Percentiles rank a stretch among this genome's conserved stretches.
Evolutionary conservation across 2,888 invertebrate genomes (phyloP).

Genomic region (Parasteatoda lunata): DNA sequence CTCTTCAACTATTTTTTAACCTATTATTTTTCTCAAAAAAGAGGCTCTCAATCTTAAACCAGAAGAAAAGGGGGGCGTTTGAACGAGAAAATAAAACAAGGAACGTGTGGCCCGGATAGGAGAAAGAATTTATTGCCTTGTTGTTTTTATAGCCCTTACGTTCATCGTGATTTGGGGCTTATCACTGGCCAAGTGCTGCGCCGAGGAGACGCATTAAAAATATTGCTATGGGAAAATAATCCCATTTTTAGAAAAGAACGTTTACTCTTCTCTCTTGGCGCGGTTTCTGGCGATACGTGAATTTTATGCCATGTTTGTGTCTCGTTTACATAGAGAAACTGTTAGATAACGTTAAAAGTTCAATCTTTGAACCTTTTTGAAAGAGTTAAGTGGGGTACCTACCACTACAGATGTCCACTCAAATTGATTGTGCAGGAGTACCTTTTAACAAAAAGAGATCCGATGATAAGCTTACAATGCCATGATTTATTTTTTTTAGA

Average conservation of each 20-base stretch:
- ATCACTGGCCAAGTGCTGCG: slow-evolving; percentile 37
- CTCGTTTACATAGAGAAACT: neutral
- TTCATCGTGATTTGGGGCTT: slow-evolving; percentile 35
- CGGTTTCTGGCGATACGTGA: neutral
- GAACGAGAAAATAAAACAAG: neutral
- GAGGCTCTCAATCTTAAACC: neutral
- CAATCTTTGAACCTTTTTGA: neutral
- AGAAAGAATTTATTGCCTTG: slow-evolving; percentile 32
- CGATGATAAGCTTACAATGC: no score
- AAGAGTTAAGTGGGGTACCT: neutral
- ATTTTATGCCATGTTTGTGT: neutral
- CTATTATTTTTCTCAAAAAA: no score
- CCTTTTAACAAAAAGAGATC: no score
- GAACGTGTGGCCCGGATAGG: neutral
- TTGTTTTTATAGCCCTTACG: slow-evolving; percentile 39
- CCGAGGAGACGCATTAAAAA: slow-evolving; percentile 42
- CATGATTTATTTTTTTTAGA: no score
- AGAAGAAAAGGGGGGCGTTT: neutral
- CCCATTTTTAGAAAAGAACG: slow-evolving; percentile 20
- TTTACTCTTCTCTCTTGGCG: neutral
- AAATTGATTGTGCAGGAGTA: no score
- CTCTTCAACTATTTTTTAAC: no score
- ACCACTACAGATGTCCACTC: no score
- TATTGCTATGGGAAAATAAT: slow-evolving; percentile 49
- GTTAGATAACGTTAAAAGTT: neutral